Evolutionary conservation across 2,113 vertebrate genomes (phyloP), one percentile per base, ranked within the genome.

Genomic region (Phalacrocorax carbo): DNA sequence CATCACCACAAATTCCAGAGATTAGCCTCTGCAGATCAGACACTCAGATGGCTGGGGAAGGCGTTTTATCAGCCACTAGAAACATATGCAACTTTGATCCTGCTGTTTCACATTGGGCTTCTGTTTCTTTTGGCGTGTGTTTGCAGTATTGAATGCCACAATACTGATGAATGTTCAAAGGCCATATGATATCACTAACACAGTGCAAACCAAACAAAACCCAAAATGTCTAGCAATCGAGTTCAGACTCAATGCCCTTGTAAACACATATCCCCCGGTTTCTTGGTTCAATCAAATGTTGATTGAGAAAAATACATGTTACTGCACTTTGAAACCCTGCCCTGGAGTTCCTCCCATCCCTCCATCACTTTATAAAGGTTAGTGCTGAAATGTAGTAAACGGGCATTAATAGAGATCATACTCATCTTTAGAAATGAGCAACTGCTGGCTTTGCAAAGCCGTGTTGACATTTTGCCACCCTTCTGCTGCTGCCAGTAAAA

Each of bases 381-480:
- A 95, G 89, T 95, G 88, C 82, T 94, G 82, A 90, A 91, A 82
- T 29, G 20, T 66, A 91, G 91, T 94, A 97, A 97, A 96, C 82
- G 93, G 88, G 84, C 79, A 96, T 91, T 85, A 87, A 94, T 32
- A 94, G 81, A 97, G 92, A 97, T 93, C 83, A 93, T 84, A 97
- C 96, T 97, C 65, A 88, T 97, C 94, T 97, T 97, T 71, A 92
- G 94, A 97, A 97, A 97, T 69, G 82, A 93, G 82, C 79, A 72
- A 86, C 87, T 14, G 29, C 96, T 97, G 96, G 95, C 93, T 97
- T 95, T 97, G 95, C 84, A 97, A 96, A 96, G 79, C 71, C 81
- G 78, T 61, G 81, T 93, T 98, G 96, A 98, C 91, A 96, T 97
- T 98, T 96, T 97, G 94, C 95, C 73, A 49, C 72, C 36, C 90